These are phyloP conservation scores for Beroe forskalii DNA, from an alignment of 37 sponge, comb jelly and placozoan species.

Conservation along the genomic window DNA sequence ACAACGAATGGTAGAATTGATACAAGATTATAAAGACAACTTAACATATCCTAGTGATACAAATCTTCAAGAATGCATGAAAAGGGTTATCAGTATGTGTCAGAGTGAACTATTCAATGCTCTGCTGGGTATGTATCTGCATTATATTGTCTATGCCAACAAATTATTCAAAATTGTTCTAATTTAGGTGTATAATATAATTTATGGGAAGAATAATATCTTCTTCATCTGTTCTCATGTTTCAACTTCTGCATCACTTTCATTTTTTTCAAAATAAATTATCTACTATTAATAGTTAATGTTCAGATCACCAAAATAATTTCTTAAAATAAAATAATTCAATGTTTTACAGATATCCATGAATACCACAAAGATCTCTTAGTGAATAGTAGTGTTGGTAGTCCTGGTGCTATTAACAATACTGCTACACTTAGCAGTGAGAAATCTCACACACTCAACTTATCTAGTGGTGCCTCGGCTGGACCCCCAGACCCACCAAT, in stretches of 20 bases:
- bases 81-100: conserved; percentile 86
- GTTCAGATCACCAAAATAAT: too few species aligned
- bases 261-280: too few species aligned
- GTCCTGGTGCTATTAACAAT: background rate
- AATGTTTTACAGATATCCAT: conserved; percentile 52
- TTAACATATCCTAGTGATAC: conserved; percentile 65
- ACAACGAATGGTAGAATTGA: conserved; percentile 11
- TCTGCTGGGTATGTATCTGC: conserved; percentile 84
- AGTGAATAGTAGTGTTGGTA: background rate
- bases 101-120: conserved; percentile 90
- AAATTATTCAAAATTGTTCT: too few species aligned
- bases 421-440: background rate
- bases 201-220: too few species aligned
- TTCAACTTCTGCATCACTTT: too few species aligned
- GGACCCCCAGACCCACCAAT: background rate
- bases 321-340: too few species aligned
- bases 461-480: background rate
- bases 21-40: conserved; percentile 52
- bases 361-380: conserved; percentile 51
- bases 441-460: background rate
- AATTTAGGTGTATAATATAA: too few species aligned
- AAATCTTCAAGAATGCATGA: conserved; percentile 78
- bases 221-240: too few species aligned
- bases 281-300: too few species aligned
- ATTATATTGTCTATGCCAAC: too few species aligned